These are phyloP conservation scores for Pempheris klunzingeri DNA, from an alignment of 2,797 vertebrate species.

Conservation along the genomic window DNA sequence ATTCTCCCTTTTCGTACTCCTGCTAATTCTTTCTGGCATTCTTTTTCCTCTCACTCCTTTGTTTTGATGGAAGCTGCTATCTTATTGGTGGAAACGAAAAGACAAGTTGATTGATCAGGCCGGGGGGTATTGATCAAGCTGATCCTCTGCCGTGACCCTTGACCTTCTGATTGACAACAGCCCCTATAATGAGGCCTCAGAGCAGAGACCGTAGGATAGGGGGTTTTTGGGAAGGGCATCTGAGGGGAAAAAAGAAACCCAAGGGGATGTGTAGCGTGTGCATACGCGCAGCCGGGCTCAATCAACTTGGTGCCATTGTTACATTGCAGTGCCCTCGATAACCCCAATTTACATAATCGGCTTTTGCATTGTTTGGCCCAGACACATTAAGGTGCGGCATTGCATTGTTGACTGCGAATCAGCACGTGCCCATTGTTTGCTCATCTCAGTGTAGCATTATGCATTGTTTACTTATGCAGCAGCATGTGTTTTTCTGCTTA, in stretches of 20 bases:
- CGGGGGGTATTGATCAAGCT: conserved; percentile 80
- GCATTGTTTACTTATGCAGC: conserved; percentile 75
- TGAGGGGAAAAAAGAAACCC: conserved; percentile 70
- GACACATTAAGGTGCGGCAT: conserved; percentile 81
- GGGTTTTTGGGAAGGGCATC: conserved; percentile 68
- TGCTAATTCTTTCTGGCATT: conserved; percentile 74
- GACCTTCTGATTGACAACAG: conserved; percentile 78
- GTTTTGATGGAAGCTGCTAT: conserved; percentile 66
- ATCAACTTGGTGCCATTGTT: conserved; percentile 84
- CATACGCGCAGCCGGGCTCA: conserved; percentile 59
- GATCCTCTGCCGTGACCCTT: conserved; percentile 78
- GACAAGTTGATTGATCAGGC: conserved; percentile 80
- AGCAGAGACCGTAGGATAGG: conserved; percentile 64
- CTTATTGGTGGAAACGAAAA: conserved; percentile 74
- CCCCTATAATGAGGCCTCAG: conserved; percentile 78
- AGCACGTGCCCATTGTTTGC: conserved; percentile 82
- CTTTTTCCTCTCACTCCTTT: conserved; percentile 68
- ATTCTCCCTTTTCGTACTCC: conserved; percentile 58
- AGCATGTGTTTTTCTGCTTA: conserved; percentile 77
- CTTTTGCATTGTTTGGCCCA: conserved; percentile 84
- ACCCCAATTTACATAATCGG: conserved; percentile 86
- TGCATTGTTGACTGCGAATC: conserved; percentile 80
- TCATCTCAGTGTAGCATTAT: conserved; percentile 73
- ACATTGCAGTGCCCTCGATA: conserved; percentile 78
- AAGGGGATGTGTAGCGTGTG: conserved; percentile 68